Evolutionary conservation across 2,113 vertebrate genomes (phyloP), one percentile per base, ranked within the genome.

Genomic region (Parus major): DNA sequence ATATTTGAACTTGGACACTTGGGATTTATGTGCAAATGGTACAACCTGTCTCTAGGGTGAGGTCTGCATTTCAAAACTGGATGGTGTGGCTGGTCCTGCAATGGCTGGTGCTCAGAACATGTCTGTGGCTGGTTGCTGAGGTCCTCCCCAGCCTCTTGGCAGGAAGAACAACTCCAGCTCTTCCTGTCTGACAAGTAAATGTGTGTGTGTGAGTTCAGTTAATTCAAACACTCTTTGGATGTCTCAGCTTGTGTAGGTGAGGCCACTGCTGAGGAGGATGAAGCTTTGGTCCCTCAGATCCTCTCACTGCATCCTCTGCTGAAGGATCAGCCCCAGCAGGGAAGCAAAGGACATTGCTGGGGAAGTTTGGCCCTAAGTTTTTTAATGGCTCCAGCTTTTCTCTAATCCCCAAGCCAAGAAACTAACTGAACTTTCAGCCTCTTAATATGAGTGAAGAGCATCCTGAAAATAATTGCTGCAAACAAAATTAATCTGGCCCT

Each of bases 401-500:
- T 83, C 44, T 96, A 83, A 93, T 93, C 68, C 68, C 17, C 49
- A 60, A 86, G 70, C 64, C 84, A 95, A 94, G 71, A 88, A 94
- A 88, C 75, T 52, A 73, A 66, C 71, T 82, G 90, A 96, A 96
- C 85, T 94, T 91, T 92, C 70, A 87, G 55, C 61, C 73, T 90
- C 70, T 83, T 95, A 83, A 91, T 82, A n/a, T 52, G 68, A 96
- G 76, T 71, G 57, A n/a, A 91, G 92, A 96, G 80, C 82, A 95
- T 95, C 79, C 94, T 92, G 80, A 85, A 95, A 95, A 91, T 95
- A 95, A 95, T 93, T 95, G 91, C 88, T 87, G 82, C 87, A 88
- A 94, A 88, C 66, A 93, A 73, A 96, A 93, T 96, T 95, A 96
- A 97, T 96, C 96, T 95, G 70, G 17, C n/a, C 18, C 66, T 95